These are phyloP conservation scores for Phrixothrix hirtus DNA, from an alignment of 2,888 invertebrate genomes.

Conservation along the genomic window DNA sequence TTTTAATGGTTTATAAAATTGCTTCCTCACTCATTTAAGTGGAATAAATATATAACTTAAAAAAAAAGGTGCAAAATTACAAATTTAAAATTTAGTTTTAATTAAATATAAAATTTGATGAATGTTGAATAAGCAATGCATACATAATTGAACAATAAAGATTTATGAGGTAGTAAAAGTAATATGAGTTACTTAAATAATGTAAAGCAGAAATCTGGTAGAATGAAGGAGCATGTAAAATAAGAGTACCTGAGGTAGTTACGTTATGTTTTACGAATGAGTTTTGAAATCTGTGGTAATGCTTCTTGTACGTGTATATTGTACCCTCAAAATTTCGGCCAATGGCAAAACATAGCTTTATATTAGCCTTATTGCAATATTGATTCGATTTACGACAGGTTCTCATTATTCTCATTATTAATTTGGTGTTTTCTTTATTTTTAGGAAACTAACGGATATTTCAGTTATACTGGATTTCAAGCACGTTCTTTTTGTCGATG, in stretches of 20 bases:
- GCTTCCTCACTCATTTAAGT: too few species aligned
- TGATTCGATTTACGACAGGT: neutral
- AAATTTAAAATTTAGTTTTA: neutral
- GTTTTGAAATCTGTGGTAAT: neutral
- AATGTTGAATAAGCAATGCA: neutral
- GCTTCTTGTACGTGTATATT: neutral
- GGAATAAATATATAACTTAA: too few species aligned
- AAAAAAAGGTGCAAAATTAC: neutral
- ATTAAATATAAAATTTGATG: neutral
- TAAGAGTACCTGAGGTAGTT: neutral
- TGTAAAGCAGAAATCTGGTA: neutral
- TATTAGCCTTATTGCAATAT: neutral
- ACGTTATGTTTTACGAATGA: neutral
- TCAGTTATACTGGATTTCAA: constrained; percentile 58
- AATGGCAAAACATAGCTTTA: neutral
- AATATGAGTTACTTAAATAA: neutral
- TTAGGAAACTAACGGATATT: constrained; percentile 60
- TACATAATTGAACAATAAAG: neutral
- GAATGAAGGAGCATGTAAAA: neutral
- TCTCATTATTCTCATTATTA: neutral
- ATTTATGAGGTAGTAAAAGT: neutral
- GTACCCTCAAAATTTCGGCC: neutral
- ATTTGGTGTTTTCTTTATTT: constrained; percentile 11
- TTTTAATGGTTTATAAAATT: too few species aligned
- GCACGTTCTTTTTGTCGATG: constrained; percentile 62